A percentile compares a stretch with the other conserved stretches of the same genome.
Conservation (phyloP, 2,797 vertebrate species). For the Varecia variegata region DNA sequence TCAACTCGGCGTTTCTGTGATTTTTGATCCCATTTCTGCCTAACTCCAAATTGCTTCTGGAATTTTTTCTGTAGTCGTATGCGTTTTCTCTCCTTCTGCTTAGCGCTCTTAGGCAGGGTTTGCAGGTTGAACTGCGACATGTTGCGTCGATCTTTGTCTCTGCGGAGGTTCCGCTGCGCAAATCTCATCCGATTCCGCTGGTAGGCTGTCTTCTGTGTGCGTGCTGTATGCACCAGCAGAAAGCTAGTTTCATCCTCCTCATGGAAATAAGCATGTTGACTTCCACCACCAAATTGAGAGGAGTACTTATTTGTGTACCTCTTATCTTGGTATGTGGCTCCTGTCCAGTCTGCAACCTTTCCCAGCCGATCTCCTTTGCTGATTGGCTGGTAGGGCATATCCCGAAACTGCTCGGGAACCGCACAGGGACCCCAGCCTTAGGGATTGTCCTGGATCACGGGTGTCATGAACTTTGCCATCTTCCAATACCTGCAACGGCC, state of each 20-base stretch:
- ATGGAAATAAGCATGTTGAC: constrained; percentile 98
- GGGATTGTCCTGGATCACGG: constrained; percentile 98
- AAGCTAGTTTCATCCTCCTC: constrained; percentile 99
- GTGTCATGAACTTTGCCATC: constrained; percentile 97
- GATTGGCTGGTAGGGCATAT: constrained; percentile 99
- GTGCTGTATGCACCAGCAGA: constrained; percentile 97
- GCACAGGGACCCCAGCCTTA: constrained; percentile 98
- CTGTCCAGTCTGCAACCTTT: too few relatives aligned
- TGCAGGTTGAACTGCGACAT: constrained; percentile 98
- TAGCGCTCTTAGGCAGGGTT: constrained; percentile 97
- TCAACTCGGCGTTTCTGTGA: constrained; percentile 98
- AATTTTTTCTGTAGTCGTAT: constrained; percentile 98
- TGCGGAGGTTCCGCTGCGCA: constrained; percentile 97
- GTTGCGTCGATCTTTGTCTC: constrained; percentile 97
- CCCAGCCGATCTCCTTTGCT: too few relatives aligned
- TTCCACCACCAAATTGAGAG: constrained; percentile 97
- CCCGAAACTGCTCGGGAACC: constrained; percentile 96
- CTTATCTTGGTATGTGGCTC: too few relatives aligned
- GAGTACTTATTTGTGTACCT: constrained; percentile 99
- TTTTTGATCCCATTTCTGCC: constrained; percentile 99
- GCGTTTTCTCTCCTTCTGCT: constrained; percentile 98
- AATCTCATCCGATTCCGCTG: constrained; percentile 99
- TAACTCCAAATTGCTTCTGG: constrained; percentile 98
- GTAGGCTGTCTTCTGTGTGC: constrained; percentile 97
- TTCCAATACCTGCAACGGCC: constrained; percentile 79